Conservation (phyloP, 23 tunicate genomes). For the Ascidia mentula region DNA sequence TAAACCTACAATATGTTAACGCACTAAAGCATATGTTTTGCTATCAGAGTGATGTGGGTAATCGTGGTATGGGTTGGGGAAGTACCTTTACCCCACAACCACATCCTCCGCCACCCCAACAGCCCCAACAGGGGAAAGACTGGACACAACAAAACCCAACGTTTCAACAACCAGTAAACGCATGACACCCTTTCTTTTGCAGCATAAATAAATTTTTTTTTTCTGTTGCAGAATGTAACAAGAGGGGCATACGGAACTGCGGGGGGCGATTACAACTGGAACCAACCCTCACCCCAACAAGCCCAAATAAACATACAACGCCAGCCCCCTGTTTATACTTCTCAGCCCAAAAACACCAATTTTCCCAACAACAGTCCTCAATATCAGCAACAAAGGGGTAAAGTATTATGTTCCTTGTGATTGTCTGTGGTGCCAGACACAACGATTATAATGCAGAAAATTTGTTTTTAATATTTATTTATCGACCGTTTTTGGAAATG, state of each 20-base stretch:
- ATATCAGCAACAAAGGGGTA: slow-evolving; percentile 32
- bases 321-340: slow-evolving; percentile 31
- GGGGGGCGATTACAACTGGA: slow-evolving; percentile 26
- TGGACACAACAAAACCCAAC: background rate
- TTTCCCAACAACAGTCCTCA: slow-evolving; percentile 17
- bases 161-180: slow-evolving; percentile 6
- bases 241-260: background rate
- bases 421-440: background rate
- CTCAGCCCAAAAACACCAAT: slow-evolving; percentile 14
- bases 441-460: too few species aligned
- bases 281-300: slow-evolving; percentile 19
- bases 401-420: background rate
- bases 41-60: background rate
- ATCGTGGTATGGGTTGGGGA: background rate
- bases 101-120: background rate
- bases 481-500: too few species aligned
- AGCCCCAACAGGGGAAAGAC: background rate
- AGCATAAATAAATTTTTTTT: background rate
- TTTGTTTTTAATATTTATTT: too few species aligned
- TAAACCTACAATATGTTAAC: background rate
- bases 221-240: background rate
- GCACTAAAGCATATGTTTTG: background rate
- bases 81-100: background rate
- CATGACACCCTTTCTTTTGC: background rate
- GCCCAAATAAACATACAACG: slow-evolving; percentile 29